Evolutionary conservation across 2,888 invertebrate genomes (phyloP).

Genomic region (Ectemnius cavifrons): DNA sequence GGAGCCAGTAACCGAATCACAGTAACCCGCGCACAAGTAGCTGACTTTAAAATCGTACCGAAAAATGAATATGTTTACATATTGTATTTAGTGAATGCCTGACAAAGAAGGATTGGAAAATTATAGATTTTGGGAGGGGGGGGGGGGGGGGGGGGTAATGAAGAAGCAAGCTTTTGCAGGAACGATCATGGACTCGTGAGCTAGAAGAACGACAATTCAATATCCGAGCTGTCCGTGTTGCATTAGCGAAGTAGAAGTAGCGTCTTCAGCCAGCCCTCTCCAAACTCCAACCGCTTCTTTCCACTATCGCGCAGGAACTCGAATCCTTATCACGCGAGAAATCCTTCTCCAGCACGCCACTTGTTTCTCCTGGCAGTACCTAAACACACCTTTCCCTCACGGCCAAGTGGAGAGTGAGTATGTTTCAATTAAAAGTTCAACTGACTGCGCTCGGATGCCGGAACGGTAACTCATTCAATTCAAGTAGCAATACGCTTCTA

Average conservation of each 20-base stretch:
- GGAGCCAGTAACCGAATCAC: too few species aligned
- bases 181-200: slow-evolving; percentile 13
- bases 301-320: slow-evolving; percentile 25
- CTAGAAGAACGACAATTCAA: slow-evolving; percentile 26
- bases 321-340: neutral
- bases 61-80: too few species aligned
- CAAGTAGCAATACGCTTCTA: too few species aligned
- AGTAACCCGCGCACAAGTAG: too few species aligned
- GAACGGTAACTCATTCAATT: too few species aligned
- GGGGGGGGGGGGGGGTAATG: neutral
- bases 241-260: slow-evolving; percentile 34
- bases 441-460: too few species aligned
- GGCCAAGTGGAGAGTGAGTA: too few species aligned
- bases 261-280: slow-evolving; percentile 29
- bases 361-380: too few species aligned
- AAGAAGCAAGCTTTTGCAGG: slow-evolving; percentile 14
- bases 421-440: too few species aligned
- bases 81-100: too few species aligned
- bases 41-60: too few species aligned
- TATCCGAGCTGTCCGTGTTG: slow-evolving; percentile 31
- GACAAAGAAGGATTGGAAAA: neutral
- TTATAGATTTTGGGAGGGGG: slow-evolving; percentile 13
- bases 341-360: slow-evolving; percentile 4
- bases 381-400: too few species aligned
- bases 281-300: slow-evolving; percentile 7